Evolutionary conservation across 2,113 vertebrate species (phyloP).

Genomic region (Salvelinus fontinalis): DNA sequence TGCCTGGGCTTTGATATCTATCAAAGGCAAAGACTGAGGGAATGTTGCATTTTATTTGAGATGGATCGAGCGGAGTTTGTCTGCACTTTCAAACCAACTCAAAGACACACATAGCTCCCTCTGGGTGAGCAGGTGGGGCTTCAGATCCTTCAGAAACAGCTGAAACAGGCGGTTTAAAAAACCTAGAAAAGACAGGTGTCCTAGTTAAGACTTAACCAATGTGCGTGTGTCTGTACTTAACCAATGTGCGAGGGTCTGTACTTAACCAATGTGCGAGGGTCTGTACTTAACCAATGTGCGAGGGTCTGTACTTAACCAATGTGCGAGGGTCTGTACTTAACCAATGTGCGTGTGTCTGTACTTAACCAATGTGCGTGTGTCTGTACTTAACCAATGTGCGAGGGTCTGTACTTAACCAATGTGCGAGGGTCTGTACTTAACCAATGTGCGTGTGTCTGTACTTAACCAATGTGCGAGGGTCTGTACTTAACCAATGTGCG

Average conservation of each 20-base stretch:
- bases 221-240: not conserved
- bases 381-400: too few relatives aligned
- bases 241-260: not conserved
- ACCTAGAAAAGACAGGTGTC: not conserved
- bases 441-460: too few relatives aligned
- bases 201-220: too few relatives aligned
- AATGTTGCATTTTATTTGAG: constrained; percentile 55
- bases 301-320: not conserved
- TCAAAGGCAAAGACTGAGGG: constrained; percentile 42
- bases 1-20: constrained; percentile 63
- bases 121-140: too few relatives aligned
- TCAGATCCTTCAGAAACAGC: not conserved
- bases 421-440: not conserved
- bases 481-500: too few relatives aligned
- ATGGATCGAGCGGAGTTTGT: constrained; percentile 62
- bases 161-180: not conserved
- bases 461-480: too few relatives aligned
- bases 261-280: too few relatives aligned
- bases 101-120: constrained; percentile 44
- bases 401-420: not conserved
- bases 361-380: too few relatives aligned
- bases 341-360: not conserved
- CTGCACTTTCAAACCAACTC: constrained; percentile 65
- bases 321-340: too few relatives aligned
- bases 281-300: too few relatives aligned